Base-by-base conservation (phyloP, 2,113 vertebrate genomes). In the Dunckerocampus dactyliophorus region DNA sequence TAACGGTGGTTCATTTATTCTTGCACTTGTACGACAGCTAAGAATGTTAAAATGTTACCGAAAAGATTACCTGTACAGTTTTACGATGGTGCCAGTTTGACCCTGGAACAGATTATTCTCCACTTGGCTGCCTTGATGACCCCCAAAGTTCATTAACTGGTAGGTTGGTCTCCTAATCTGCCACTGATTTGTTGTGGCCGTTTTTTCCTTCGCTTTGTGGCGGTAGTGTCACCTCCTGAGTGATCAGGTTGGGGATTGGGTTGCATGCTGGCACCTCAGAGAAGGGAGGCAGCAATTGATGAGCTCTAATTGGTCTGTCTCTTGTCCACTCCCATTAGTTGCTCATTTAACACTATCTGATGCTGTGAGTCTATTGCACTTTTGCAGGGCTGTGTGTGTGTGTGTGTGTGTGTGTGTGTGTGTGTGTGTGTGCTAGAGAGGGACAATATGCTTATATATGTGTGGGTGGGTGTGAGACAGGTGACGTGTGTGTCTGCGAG, bases 291-390 rank as follows among this genome's bases (percentile, higher is more conserved):
- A 79, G 69, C 68, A 82, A 82, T 79, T 87, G 85, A 89, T 85
- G 88, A 85, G 77, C 65, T 84, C 82, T 89, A 87, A 90, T 90
- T 90, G 88, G 76, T 85, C 84, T 82, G 78, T 86, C 84, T 80
- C 76, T 69, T 86, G 85, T 88, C 85, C 87, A 73, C 71, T 76
- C 75, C 81, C 82, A 87, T 90, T 90, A 88, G 85, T 54, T 69
- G 72, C 75, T 83, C 83, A 87, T 89, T 85, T 87, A 88, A 84
- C 87, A 88, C 81, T 85, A 88, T 89, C 87, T 85, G 84, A 88
- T 88, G 71, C 72, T 65, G 76, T 72, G 82, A 84, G 61, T 79
- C 71, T 61, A 80, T 80, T 84, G 81, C 81, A 85, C 77, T 72
- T 76, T 60, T 69, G 72, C 45, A 46, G 51, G 31, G 49, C 54